phyloP scores from a whole-genome alignment of 2,888 invertebrate genomes.

The Temnothorax ravouxi region DNA sequence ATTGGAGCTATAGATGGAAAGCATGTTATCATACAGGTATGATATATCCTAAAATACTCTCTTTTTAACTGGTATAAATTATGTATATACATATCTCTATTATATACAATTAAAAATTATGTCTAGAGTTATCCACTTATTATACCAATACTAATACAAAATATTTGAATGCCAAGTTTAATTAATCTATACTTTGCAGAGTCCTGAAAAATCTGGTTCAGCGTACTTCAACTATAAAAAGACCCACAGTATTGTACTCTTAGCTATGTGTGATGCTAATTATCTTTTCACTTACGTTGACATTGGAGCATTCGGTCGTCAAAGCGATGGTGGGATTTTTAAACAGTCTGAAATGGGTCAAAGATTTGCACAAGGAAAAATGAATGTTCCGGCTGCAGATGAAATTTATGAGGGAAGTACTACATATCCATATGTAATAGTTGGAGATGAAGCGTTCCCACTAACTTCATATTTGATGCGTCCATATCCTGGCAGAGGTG shows the following conservation, averaged over 20 bases:
- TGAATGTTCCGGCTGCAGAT: neutral
- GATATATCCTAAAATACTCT: too few relatives aligned
- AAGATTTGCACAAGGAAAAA: neutral
- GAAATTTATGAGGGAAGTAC: neutral
- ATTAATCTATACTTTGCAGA: too few relatives aligned
- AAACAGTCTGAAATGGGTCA: slow-evolving; percentile 1
- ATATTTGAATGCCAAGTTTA: too few relatives aligned
- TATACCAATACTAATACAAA: too few relatives aligned
- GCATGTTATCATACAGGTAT: too few relatives aligned
- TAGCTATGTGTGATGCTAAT: slow-evolving; percentile 2
- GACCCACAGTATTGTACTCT: neutral
- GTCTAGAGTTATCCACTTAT: too few relatives aligned
- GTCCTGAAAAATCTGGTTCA: too few relatives aligned
- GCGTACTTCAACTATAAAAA: neutral
- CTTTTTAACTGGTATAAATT: too few relatives aligned
- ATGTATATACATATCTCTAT: too few relatives aligned
- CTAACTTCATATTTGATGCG: slow-evolving; percentile 3
- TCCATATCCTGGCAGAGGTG: neutral
- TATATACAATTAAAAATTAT: too few relatives aligned
- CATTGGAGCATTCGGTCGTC: neutral
- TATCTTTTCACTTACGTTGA: neutral
- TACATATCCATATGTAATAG: neutral
- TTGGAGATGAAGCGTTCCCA: slow-evolving; percentile 5
- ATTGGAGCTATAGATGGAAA: too few relatives aligned
- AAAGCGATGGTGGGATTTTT: neutral